Evolutionary conservation across 2,888 invertebrate genomes (phyloP).

Genomic region (Drosophila anomalipes): DNA sequence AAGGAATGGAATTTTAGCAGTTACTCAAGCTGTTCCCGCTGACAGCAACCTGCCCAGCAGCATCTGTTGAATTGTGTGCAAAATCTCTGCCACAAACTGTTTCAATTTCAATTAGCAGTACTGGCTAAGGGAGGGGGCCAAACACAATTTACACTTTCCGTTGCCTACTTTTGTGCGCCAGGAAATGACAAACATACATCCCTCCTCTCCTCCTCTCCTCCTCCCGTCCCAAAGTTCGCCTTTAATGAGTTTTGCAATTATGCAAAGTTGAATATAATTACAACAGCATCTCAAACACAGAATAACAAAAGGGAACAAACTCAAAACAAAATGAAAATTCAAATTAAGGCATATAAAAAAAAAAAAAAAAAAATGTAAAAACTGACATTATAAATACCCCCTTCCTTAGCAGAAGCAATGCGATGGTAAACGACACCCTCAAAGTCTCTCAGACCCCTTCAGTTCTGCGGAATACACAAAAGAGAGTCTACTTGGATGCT

Average conservation of each 20-base stretch:
- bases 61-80: not conserved
- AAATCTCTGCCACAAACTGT: slow-evolving; percentile 13
- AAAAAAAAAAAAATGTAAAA: not conserved
- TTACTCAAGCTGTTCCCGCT: not conserved
- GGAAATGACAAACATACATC: not conserved
- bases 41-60: not conserved
- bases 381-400: slow-evolving; percentile 5
- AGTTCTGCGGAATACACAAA: not conserved
- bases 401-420: slow-evolving; percentile 15
- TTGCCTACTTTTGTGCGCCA: slow-evolving; percentile 48
- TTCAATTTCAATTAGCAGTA: slow-evolving; percentile 53
- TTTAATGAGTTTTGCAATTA: slow-evolving; percentile 75
- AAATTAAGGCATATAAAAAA: slow-evolving; percentile 16
- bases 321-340: slow-evolving; percentile 19
- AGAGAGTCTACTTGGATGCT: not conserved
- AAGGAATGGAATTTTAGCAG: not conserved
- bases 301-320: slow-evolving; percentile 40
- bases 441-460: not conserved
- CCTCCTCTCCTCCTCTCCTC: not conserved
- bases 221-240: slow-evolving; percentile 27
- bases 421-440: slow-evolving; percentile 21
- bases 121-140: slow-evolving; percentile 8
- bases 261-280: slow-evolving; percentile 65
- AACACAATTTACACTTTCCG: slow-evolving; percentile 46
- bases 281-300: slow-evolving; percentile 32